These are phyloP conservation scores for Cyanoramphus novaezelandiae DNA, from an alignment of 2,113 vertebrate species.

Conservation along the genomic window DNA sequence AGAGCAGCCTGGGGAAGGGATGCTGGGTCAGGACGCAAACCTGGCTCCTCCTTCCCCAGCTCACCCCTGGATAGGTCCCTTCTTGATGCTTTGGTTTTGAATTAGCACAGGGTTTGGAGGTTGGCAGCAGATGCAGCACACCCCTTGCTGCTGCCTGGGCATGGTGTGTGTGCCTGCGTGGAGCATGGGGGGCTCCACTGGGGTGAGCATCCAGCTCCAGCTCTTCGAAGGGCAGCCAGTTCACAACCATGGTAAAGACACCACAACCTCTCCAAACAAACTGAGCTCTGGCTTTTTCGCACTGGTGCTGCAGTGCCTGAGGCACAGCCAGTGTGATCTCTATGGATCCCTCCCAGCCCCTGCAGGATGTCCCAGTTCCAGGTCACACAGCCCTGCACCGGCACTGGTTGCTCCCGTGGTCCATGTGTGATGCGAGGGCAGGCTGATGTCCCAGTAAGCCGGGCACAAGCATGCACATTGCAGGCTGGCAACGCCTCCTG, in stretches of 20 bases:
- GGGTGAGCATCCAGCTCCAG: rapidly evolving
- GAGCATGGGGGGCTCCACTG: not conserved
- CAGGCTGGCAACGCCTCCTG: not conserved
- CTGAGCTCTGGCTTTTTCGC: not conserved
- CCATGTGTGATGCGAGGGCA: not conserved
- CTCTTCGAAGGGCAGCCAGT: rapidly evolving
- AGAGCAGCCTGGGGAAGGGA: not conserved
- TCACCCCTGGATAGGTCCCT: not conserved
- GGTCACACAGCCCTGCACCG: not conserved
- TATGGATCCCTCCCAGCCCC: not conserved
- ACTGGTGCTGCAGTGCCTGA: not conserved
- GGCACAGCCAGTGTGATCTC: rapidly evolving
- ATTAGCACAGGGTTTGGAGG: not conserved
- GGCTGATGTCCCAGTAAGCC: not conserved
- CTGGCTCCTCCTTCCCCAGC: not conserved
- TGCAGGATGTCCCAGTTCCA: rapidly evolving
- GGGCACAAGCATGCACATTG: not conserved
- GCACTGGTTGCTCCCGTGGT: not conserved
- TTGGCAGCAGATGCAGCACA: not conserved
- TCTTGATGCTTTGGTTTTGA: not conserved
- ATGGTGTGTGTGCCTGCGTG: rapidly evolving
- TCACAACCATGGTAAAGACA: rapidly evolving
- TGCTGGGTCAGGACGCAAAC: not conserved
- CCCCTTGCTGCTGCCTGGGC: rapidly evolving
- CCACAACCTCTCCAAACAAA: not conserved